Evolutionary conservation across 2,797 vertebrate species (phyloP), one percentile per base, ranked within the genome.

Genomic region (Oreortyx pictus): DNA sequence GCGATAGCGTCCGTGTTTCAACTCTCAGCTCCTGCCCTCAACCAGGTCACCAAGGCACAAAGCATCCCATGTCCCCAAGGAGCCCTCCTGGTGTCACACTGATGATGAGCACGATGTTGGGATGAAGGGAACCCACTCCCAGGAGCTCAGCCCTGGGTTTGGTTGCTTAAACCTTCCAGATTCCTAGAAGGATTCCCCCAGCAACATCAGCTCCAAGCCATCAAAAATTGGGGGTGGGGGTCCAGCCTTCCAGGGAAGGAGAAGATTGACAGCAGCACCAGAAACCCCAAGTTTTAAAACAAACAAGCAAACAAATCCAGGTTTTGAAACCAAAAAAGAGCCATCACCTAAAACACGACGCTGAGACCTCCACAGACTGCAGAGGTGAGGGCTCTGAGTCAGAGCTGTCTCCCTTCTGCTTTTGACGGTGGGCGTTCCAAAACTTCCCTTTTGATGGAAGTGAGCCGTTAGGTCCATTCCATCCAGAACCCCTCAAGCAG

Each of bases 171-270:
- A 50, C 31, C 25, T 44, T 25, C 19, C 43, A 35, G 49, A 27
- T 14, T 50, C 49, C 25, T 9, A 14, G 52, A 44, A 13, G 57
- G n/a, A 24, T 1, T 17, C 14, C 24, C 8, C 25, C 24, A 50
- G 15, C 25, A 20, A 11, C 44, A 50, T 25, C 49, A 50, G 14
- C 25, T 27, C 25, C 49, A 50, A 50, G 49, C 14, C 49, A 27
- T 14, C 15, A 2, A 23, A 41, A 70, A 52, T 0, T 6, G 8
- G 2, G 43, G 19, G 7, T 8, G 2, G 39, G 18, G 7, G 8
- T 78, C 41, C 78, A 46, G 10, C 3, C 49, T 25, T 70, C 9
- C 54, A 64, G 43, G 60, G 29, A 49, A 81, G 52, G 52, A 44
- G 5, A 57, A 13, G 3, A 11, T 1, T 66, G 52, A 18, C 56